Conservation (phyloP, 2,797 vertebrate genomes). For the Dermochelys coriacea region DNA sequence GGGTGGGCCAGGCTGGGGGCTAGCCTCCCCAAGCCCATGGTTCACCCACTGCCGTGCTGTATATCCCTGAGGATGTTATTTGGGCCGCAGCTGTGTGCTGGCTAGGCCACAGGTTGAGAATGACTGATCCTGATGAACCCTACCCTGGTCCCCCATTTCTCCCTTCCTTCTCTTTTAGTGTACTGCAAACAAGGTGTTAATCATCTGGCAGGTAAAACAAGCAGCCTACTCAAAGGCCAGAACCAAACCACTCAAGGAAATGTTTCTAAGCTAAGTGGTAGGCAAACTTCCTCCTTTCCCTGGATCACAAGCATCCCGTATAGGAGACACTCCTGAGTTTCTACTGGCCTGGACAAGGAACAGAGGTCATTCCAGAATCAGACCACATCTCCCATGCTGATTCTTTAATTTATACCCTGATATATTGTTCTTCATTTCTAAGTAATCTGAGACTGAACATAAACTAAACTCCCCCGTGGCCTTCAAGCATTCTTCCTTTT, state of each 20-base stretch:
- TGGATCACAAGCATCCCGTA: background rate
- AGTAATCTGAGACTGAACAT: background rate
- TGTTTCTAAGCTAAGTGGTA: background rate
- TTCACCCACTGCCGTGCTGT: too few species aligned
- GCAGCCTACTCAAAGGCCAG: background rate
- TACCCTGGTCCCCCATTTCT: background rate
- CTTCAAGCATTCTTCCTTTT: background rate
- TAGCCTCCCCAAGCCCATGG: too few species aligned
- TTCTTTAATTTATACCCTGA: background rate
- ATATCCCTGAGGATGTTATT: too few species aligned
- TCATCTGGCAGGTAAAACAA: background rate
- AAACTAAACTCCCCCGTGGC: background rate
- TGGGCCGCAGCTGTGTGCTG: too few species aligned
- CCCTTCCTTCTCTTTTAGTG: background rate
- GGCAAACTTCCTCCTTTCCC: background rate
- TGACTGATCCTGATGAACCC: background rate
- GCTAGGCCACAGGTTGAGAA: too few species aligned
- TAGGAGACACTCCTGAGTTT: background rate
- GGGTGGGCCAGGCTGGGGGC: too few species aligned
- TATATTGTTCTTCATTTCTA: background rate
- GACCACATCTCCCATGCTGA: background rate
- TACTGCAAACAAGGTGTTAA: background rate
- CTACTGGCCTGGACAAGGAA: background rate
- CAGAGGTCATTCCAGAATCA: background rate
- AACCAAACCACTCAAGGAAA: background rate